A percentile compares a stretch with the other conserved stretches of the same genome.
phyloP scores from a whole-genome alignment of 1,140 invertebrate genomes.

The Drosophila yakuba region DNA sequence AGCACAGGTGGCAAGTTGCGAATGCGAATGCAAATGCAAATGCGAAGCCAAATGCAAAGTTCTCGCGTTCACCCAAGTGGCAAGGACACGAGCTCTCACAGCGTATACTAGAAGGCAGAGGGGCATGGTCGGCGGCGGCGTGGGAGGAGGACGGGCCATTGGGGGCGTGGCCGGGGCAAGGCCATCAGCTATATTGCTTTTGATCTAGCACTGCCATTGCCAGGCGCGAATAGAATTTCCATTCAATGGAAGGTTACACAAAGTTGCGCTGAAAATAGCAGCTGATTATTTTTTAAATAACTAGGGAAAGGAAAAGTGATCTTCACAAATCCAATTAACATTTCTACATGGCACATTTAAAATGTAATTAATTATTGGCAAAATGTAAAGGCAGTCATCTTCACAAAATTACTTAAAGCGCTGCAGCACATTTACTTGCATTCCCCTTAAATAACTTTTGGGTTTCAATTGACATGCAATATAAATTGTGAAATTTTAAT shows the following conservation, averaged over 20 bases:
- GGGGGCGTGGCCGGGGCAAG: conserved; percentile 33
- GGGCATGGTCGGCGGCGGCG: conserved; percentile 9
- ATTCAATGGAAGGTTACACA: conserved; percentile 23
- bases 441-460: neutral
- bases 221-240: conserved; percentile 20
- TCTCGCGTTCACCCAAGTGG: conserved; percentile 50
- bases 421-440: neutral
- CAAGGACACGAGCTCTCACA: conserved; percentile 47
- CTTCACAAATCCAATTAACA: too few species aligned
- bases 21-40: conserved; percentile 13
- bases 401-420: neutral
- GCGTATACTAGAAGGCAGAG: conserved; percentile 2
- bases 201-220: conserved; percentile 47
- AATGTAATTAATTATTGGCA: neutral
- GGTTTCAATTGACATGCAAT: conserved; percentile 3
- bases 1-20: conserved; percentile 43
- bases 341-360: too few species aligned
- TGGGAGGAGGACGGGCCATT: neutral
- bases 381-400: neutral
- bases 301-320: too few species aligned
- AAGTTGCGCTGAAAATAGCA: too few species aligned
- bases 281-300: too few species aligned
- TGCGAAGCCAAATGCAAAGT: conserved; percentile 28
- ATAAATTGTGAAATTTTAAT: conserved; percentile 29
- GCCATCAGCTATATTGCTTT: conserved; percentile 56